Base-by-base conservation (phyloP, 2,888 invertebrate genomes). In the Catocala nupta region DNA sequence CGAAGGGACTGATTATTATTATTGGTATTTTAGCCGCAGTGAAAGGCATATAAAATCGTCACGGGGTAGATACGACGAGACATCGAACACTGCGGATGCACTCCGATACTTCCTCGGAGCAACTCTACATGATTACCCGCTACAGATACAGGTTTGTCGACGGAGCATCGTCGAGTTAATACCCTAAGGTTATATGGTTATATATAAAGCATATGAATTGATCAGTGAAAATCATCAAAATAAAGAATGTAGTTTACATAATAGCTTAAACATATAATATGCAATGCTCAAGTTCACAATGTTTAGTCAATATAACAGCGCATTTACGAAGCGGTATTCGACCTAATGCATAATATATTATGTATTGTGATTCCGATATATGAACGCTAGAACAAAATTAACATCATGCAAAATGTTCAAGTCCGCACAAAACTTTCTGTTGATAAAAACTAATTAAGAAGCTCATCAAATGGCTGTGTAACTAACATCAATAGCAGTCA, bases 111-210 rank as follows among this genome's bases (percentile, higher is more conserved):
- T 84, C 81, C 83, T 82, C 68, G 69, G 81, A 75, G 69, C 75
- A 73, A 59, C 70, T 77, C 70, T 62, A 78, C 75, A 70, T 81
- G 81, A 84, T 83, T 81, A 82, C 81, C 75, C 75, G 81, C 74
- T 80, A 81, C 77, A 78, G 73, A 84, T 82, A 85, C 89, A 80
- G 83, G 88, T 89, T 87, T 85, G 65, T 80, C 80, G 80, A 84
- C 80, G 81, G 77, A 80, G 74, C 64, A 63, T 60, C 70, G 67
- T 60, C 57, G 65, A 63, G n/a, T 34, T 16, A 34, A 34, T 45
- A 47, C 12, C 11, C 25, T 42, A 16, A 49, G 11, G 45, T 39
- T n/a, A n/a, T n/a, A n/a, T n/a, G 10, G 16, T 5, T 6, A 49
- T 11, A 1, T 36, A 39, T 39, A 39, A 39, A 39, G 6, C 9